phyloP scores from a whole-genome alignment of 2,888 invertebrate genomes.

The Ochropacha duplaris region DNA sequence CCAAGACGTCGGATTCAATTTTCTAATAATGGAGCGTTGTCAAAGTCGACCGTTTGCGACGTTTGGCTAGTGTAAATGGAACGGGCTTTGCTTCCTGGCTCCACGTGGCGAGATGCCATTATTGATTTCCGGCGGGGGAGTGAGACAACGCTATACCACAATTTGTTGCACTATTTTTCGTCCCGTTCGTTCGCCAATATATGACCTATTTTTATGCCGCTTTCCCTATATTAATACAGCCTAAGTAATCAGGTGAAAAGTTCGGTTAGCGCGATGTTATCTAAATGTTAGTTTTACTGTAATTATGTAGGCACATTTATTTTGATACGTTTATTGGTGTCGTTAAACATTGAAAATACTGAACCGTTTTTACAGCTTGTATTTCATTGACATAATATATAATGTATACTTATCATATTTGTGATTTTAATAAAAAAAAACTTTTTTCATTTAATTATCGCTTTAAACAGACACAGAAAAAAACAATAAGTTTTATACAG shows the following conservation, averaged over 20 bases:
- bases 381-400: neutral
- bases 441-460: too few relatives aligned
- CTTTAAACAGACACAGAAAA: too few relatives aligned
- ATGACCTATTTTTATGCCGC: slow-evolving; percentile 82
- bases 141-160: slow-evolving; percentile 70
- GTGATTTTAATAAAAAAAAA: too few relatives aligned
- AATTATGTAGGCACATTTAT: slow-evolving; percentile 25
- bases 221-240: slow-evolving; percentile 80
- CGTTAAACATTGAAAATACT: slow-evolving; percentile 1
- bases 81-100: slow-evolving; percentile 68
- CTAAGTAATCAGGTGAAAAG: slow-evolving; percentile 80
- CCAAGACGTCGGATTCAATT: slow-evolving; percentile 55
- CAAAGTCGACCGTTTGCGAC: slow-evolving; percentile 54
- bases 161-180: slow-evolving; percentile 82
- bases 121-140: slow-evolving; percentile 81
- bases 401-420: too few relatives aligned
- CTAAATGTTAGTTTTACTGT: slow-evolving; percentile 34
- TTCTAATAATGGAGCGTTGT: slow-evolving; percentile 47
- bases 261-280: slow-evolving; percentile 57
- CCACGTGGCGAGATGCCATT: slow-evolving; percentile 81
- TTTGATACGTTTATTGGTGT: slow-evolving; percentile 20
- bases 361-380: neutral
- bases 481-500: too few relatives aligned
- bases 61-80: slow-evolving; percentile 70
- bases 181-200: slow-evolving; percentile 75